Evolutionary conservation across 2,797 vertebrate genomes (phyloP), one percentile per base, ranked within the genome.

Genomic region (Rhinophrynus dorsalis): DNA sequence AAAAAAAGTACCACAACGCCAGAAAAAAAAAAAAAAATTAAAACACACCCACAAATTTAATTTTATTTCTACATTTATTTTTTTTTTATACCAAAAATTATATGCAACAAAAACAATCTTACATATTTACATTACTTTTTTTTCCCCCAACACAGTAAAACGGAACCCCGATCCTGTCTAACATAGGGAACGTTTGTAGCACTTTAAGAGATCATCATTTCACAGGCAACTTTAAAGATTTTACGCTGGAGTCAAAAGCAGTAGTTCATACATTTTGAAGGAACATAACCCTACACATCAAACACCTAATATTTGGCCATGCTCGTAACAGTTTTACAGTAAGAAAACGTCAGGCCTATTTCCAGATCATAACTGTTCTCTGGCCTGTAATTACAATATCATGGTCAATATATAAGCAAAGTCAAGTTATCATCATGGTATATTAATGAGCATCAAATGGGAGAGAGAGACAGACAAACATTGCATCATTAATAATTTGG

Each of bases 61-160:
- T 85, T 82, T 78, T 83, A 86, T 85, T 78, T 88, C 86, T 88
- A 90, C 86, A 83, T 91, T 92, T 91, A 91, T 91, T 87, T 91
- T 92, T 91, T 90, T 91, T 87, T 86, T 85, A 86, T 91, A 91
- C 87, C 88, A 86, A 90, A 91, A 85, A 81, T 89, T 90, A 88
- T 90, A 85, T 90, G 88, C 89, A 89, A 91, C 90, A 89, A 89
- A 89, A 86, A 87, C 81, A 85, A 85, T 88, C 83, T 1, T 90
- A 90, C 88, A 90, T 89, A 90, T 91, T 89, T 92, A 92, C 89
- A 92, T 26, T 24, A 77, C 68, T 67, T 59, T 75, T 82, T 76
- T 65, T 77, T 73, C 77, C 80, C 52, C 82, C 78, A n/a, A 81
- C 80, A 75, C 83, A 87, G 82, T 81, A 88, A 88, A 90, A 87